Base-by-base conservation (phyloP, 2,113 vertebrate genomes). In the Heterocephalus glaber region DNA sequence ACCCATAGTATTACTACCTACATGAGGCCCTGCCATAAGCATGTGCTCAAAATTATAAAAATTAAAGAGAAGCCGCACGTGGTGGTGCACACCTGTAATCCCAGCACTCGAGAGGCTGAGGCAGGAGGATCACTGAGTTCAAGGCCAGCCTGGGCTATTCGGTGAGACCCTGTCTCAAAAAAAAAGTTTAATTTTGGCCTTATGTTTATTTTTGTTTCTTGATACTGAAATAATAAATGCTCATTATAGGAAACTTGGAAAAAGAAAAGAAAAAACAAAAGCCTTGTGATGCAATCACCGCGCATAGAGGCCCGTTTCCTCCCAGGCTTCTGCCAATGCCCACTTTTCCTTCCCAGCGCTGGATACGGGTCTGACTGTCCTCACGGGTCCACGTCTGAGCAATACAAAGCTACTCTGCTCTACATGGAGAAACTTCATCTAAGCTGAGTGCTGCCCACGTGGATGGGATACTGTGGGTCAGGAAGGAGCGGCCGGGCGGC, bases 361-460 rank as follows among this genome's bases (percentile, higher is more conserved):
- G 56, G 61, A 28, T 1, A 7, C 1, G 24, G 77, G 12, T 26
- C 5, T 14, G 17, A 38, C 1, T 16, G 5, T 6, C 52, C 0
- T 8, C 1, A 3, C 0, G 14, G 19, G 7, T 47, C 49, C 49
- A 33, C 33, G 2, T 54, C 0, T 7, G 30, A 7, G 35, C 12
- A 13, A 33, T 3, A 4, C 24, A 30, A 9, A 47, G 44, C 44
- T 26, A 19, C n/a, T 2, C 38, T 2, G 44, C 85, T 52, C 12
- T 1, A 49, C 0, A 0, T 7, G 6, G 19, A n/a, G 2, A n/a
- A 28, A 20, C 3, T 52, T 13, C 22, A 44, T 41, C 63, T 44
- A 20, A 38, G 1, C 0, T 65, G 19, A 66, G 33, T 1, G 19
- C 68, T 17, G 49, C 2, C 19, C 60, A 30, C 11, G 1, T 10